Evolutionary conservation across 2,797 vertebrate genomes (phyloP), one percentile per base, ranked within the genome.

Genomic region (Coluber constrictor): DNA sequence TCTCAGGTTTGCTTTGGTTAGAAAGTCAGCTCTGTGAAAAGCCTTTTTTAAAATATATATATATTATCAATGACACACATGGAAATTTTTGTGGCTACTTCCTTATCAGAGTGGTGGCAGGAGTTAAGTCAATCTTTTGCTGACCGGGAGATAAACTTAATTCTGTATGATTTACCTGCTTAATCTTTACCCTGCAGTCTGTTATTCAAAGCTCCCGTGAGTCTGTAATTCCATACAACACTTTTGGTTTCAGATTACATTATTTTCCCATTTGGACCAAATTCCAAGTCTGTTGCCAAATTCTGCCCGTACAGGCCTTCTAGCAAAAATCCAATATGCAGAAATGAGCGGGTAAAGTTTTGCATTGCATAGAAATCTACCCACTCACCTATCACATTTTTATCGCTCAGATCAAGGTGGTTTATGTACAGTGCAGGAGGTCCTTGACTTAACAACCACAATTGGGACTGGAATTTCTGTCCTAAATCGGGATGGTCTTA

Each of bases 101-200:
- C 60, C 92, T 90, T 90, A 92, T 92, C 92, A 86, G 47, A 92
- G 29, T 29, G 37, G 13, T 29, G n/a, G 51, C 92, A 92, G 88
- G 32, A 86, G 5, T 70, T 32, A 55, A 86, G 63, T 57, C 63
- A 89, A 79, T 74, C 55, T 79, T 51, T 89, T 89, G 66, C 66
- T 61, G 88, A 54, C n/a, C 13, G 6, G 47, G 5, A 90, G 92
- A 92, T 90, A 89, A 90, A 90, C 32, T 54, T 57, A 59, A 63
- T 20, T 54, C 56, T n/a, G 37, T 54, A 16, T 15, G 20, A 60
- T 83, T 32, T 47, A 89, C 66, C 88, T 89, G 56, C 92, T 90
- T 89, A 92, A 92, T 92, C 92, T 92, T 88, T 32, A 74, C 37
- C 47, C 16, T 57, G 3, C 70, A 89, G 88, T 86, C 70, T 89